Conservation (phyloP, 1,140 invertebrate genomes). For the Nasonia vitripennis region DNA sequence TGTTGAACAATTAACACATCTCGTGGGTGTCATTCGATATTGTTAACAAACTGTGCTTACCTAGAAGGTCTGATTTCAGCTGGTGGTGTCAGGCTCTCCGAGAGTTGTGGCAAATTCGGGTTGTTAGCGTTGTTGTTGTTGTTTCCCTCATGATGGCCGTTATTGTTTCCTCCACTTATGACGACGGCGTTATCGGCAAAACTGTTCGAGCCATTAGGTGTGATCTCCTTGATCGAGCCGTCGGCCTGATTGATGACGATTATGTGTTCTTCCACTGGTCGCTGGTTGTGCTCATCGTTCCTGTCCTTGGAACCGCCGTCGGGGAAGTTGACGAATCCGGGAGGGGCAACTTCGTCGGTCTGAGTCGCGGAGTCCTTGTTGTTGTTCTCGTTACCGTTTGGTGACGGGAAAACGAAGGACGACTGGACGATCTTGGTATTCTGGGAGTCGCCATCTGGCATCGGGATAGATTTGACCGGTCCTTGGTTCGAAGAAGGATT, state of each 20-base stretch:
- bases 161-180: neutral
- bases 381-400: neutral
- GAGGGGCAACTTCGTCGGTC: neutral
- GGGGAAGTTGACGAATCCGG: constrained; percentile 33
- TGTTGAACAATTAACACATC: neutral
- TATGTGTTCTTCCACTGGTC: constrained; percentile 66
- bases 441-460: neutral
- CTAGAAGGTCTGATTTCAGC: constrained; percentile 51
- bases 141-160: neutral
- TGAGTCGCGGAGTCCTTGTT: constrained; percentile 22
- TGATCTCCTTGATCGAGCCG: constrained; percentile 62
- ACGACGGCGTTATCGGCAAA: neutral
- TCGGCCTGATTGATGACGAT: constrained; percentile 69
- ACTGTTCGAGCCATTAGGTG: constrained; percentile 24
- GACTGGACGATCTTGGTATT: neutral
- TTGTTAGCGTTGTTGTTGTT: constrained; percentile 8
- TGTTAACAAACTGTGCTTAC: neutral
- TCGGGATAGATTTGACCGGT: neutral
- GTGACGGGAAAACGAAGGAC: constrained; percentile 7
- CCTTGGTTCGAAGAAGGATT: neutral
- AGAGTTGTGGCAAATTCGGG: constrained; percentile 60
- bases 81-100: constrained; percentile 70
- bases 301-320: neutral
- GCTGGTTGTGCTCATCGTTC: constrained; percentile 23
- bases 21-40: neutral